A percentile compares a stretch with the other conserved stretches of the same genome.
These are phyloP conservation scores for Andrena fulva DNA, from an alignment of 2,888 invertebrate genomes.

Conservation along the genomic window DNA sequence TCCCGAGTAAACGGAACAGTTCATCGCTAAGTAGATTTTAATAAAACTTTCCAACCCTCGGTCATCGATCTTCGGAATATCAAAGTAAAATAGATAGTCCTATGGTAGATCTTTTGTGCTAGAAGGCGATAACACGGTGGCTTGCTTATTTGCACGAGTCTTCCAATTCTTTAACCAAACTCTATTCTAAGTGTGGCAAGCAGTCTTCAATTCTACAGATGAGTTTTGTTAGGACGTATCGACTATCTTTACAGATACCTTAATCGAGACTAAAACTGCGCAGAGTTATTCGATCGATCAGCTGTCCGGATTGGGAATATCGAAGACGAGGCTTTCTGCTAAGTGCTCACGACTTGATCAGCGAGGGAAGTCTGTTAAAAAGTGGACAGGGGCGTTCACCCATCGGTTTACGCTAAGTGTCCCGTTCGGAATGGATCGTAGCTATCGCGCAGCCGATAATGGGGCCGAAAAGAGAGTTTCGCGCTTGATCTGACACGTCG, in stretches of 20 bases:
- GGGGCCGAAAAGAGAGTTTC: slow-evolving; percentile 52
- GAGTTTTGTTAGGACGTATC: too few species aligned
- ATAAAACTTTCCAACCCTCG: too few species aligned
- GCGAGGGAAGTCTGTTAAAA: neutral
- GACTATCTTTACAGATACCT: too few species aligned
- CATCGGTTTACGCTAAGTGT: slow-evolving; percentile 14
- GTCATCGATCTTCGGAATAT: neutral
- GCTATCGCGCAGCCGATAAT: slow-evolving; percentile 17
- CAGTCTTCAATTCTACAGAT: too few species aligned
- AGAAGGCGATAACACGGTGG: too few species aligned
- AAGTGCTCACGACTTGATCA: neutral
- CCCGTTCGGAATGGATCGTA: slow-evolving; percentile 14
- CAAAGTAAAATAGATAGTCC: neutral
- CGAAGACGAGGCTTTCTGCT: neutral
- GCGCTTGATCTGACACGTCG: slow-evolving; percentile 62
- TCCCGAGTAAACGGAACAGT: too few species aligned
- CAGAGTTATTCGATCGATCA: neutral
- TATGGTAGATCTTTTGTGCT: too few species aligned
- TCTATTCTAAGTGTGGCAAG: neutral
- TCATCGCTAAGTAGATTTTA: too few species aligned
- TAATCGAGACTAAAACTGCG: too few species aligned
- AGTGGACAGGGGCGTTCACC: neutral
- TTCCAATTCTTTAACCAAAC: neutral
- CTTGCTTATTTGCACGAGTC: too few species aligned
- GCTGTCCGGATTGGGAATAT: neutral